A percentile compares a stretch with the other conserved stretches of the same genome.
Conservation (phyloP, 1,140 invertebrate species). For the Scaptomyza montana region DNA sequence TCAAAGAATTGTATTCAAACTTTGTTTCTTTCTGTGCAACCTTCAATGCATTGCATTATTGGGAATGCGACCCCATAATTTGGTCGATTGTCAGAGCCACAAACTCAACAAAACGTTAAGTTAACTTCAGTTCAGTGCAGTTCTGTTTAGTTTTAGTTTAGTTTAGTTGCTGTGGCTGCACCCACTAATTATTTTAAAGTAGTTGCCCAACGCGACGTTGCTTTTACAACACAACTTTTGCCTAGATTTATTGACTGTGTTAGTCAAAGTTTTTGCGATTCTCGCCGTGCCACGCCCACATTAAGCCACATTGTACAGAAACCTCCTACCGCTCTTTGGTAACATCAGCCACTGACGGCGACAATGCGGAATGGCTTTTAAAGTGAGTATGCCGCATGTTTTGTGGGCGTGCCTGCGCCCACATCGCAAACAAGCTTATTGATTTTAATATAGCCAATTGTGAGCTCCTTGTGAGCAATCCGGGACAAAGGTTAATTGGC, state of each 20-base stretch:
- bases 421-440: slow-evolving; percentile 61
- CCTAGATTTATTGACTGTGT: slow-evolving; percentile 72
- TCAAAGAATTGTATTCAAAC: no score
- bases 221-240: slow-evolving; percentile 42
- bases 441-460: slow-evolving; percentile 51
- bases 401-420: slow-evolving; percentile 54
- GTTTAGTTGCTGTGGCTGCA: slow-evolving; percentile 60
- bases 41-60: slow-evolving; percentile 29
- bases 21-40: not conserved
- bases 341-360: slow-evolving; percentile 58
- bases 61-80: slow-evolving; percentile 68
- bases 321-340: slow-evolving; percentile 28
- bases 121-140: slow-evolving; percentile 36
- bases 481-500: slow-evolving; percentile 70
- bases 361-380: slow-evolving; percentile 75
- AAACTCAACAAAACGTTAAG: slow-evolving; percentile 34
- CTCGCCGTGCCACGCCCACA: slow-evolving; percentile 30
- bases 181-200: slow-evolving; percentile 82
- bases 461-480: slow-evolving; percentile 22
- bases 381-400: slow-evolving; percentile 57
- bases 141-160: no score
- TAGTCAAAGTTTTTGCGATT: slow-evolving; percentile 54
- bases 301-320: slow-evolving; percentile 26
- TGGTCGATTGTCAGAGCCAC: slow-evolving; percentile 64
- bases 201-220: slow-evolving; percentile 70